Evolutionary conservation across 2,113 vertebrate species (phyloP), one percentile per base, ranked within the genome.

Genomic region (Phalacrocorax aristotelis): DNA sequence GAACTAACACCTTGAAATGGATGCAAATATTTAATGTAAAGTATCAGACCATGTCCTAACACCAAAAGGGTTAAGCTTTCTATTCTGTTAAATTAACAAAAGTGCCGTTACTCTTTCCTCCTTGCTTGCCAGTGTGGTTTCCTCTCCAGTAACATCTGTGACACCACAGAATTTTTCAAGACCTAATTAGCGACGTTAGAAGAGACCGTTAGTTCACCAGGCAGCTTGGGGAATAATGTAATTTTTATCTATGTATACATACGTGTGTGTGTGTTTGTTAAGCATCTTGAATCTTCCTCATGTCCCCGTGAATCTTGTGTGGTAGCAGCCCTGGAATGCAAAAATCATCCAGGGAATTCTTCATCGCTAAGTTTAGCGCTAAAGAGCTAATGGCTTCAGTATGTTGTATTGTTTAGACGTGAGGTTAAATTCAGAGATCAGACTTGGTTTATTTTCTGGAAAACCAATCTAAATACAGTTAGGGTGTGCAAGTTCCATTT

Each of bases 331-430:
- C 85, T 94, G 88, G 95, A 97, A 97, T 97, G 93, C 83, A 95
- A 96, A 97, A 97, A 87, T 95, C 87, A 95, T 94, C 92, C 86
- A 87, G 94, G 91, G 94, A 97, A 97, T 97, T 97, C 87, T 71
- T 94, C 89, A 69, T 89, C 4, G 44, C 79, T 87, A 93, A 77
- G 75, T 96, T 96, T 96, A 97, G 58, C 13, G 17, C 95, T 94
- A 84, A 95, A 97, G 58, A 96, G 49, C 79, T 96, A 97, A 89
- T 96, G 42, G 64, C 51, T 96, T 96, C 89, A 90, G 78, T 83
- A 72, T 83, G 60, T 40, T 80, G 20, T 54, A 65, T n/a, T 95
- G 76, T 84, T 86, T 89, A 86, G 65, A 82, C 32, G 55, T 74
- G 69, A 93, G 71, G 81, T 85, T 71, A 92, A 65, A 71, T 42